Percentiles rank a stretch among this genome's conserved stretches.
These are phyloP conservation scores for Platysteira castanea DNA, from an alignment of 2,113 vertebrate genomes.

Conservation along the genomic window DNA sequence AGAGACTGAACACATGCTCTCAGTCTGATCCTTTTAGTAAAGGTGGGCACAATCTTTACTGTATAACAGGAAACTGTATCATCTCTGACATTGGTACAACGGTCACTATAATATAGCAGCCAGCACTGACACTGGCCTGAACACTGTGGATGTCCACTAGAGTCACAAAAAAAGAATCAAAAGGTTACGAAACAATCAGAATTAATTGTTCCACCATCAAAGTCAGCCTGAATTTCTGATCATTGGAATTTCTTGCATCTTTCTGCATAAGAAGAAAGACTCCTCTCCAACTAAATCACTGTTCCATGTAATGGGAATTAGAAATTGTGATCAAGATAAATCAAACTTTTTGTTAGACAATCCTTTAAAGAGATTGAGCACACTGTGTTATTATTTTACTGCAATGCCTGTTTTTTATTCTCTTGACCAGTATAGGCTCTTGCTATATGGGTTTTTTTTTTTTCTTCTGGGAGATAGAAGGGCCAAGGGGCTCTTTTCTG, in stretches of 20 bases:
- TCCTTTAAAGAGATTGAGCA: neutral
- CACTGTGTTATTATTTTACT: neutral
- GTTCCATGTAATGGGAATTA: neutral
- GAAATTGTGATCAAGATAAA: neutral
- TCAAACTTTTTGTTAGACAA: neutral
- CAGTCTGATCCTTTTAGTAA: constrained; percentile 1
- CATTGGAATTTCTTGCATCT: neutral
- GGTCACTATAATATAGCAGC: neutral
- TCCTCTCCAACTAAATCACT: neutral
- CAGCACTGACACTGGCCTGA: neutral
- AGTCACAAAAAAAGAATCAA: neutral
- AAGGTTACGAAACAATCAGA: neutral
- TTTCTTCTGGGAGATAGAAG: neutral
- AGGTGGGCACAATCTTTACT: neutral
- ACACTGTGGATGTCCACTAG: neutral
- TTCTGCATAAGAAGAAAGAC: neutral
- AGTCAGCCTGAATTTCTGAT: neutral
- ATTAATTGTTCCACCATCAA: neutral
- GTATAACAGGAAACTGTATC: neutral
- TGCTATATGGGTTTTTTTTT: neutral
- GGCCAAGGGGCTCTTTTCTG: neutral
- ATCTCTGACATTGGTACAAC: neutral
- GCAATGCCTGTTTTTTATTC: neutral
- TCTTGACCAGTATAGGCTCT: neutral
- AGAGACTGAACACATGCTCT: neutral